These are phyloP conservation scores for Amiota mariae DNA, from an alignment of 2,888 invertebrate genomes.

Conservation along the genomic window DNA sequence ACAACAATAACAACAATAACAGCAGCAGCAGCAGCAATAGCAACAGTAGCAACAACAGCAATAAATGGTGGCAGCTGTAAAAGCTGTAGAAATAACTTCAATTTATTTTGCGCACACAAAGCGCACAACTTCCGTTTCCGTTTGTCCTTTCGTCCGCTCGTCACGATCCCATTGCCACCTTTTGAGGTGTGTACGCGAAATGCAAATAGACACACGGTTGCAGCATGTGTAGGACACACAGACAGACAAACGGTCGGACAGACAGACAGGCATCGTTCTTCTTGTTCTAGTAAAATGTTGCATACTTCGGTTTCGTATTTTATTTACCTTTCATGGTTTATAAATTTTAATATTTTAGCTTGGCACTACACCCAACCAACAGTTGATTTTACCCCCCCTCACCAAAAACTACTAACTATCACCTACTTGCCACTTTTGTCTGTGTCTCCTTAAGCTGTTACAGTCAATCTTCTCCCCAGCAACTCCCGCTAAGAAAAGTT, in stretches of 20 bases:
- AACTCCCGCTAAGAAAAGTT: background rate
- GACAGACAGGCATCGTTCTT: background rate
- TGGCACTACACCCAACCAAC: background rate
- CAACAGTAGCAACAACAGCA: background rate
- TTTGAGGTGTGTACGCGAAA: constrained; percentile 3
- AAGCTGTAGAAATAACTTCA: constrained; percentile 20
- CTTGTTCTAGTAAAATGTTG: background rate
- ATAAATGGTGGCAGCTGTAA: background rate
- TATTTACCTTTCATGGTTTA: constrained; percentile 55
- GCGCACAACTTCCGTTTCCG: constrained; percentile 24
- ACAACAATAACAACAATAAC: background rate
- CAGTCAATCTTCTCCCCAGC: background rate
- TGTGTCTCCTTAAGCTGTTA: constrained; percentile 24
- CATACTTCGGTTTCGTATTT: constrained; percentile 25
- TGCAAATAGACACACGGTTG: constrained; percentile 9
- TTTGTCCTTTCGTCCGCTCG: background rate
- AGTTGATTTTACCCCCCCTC: background rate
- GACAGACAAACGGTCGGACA: too few relatives aligned
- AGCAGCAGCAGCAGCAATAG: background rate
- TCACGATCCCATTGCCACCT: constrained; percentile 2
- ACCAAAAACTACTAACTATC: background rate
- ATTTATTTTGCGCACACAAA: constrained; percentile 22
- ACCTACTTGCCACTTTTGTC: background rate
- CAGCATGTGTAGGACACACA: too few relatives aligned
- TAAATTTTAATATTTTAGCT: constrained; percentile 63